These are phyloP conservation scores for Sminthurides aquaticus DNA, from an alignment of 2,888 invertebrate genomes.

Conservation along the genomic window DNA sequence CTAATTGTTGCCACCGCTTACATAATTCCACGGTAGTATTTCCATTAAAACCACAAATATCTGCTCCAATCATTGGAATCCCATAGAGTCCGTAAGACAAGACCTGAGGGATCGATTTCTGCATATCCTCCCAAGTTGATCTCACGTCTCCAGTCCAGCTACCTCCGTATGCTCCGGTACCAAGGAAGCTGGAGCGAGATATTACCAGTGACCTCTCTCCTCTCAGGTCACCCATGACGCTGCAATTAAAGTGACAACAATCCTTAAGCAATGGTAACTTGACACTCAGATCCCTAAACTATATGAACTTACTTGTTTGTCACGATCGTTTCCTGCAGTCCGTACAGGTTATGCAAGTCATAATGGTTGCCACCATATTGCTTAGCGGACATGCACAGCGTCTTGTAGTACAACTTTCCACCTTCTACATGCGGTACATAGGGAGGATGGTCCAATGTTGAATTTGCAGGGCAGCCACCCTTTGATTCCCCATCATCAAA, in stretches of 20 bases:
- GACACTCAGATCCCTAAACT: no score
- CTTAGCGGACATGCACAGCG: conserved; percentile 70
- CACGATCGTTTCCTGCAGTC: conserved; percentile 63
- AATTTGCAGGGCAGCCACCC: conserved; percentile 52
- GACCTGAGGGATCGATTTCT: conserved; percentile 61
- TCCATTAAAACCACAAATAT: conserved; percentile 35
- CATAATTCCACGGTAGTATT: conserved; percentile 67
- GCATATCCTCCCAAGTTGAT: conserved; percentile 70
- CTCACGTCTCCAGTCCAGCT: conserved; percentile 79
- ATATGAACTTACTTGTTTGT: conserved; percentile 69
- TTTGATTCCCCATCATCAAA: conserved; percentile 60
- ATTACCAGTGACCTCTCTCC: conserved; percentile 68
- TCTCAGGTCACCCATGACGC: conserved; percentile 60
- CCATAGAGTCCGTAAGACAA: conserved; percentile 50
- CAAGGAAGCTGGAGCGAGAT: conserved; percentile 69
- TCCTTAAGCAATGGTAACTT: no score
- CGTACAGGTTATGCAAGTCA: conserved; percentile 71
- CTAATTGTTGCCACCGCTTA: conserved; percentile 75
- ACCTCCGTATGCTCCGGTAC: conserved; percentile 64
- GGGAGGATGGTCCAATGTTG: conserved; percentile 57
- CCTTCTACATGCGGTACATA: conserved; percentile 61
- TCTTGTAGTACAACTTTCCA: conserved; percentile 57
- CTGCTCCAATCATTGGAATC: conserved; percentile 48
- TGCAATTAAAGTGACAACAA: no score
- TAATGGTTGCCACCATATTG: conserved; percentile 65